Base-by-base conservation (phyloP, 2,888 invertebrate species). In the Matsumyia berberina region DNA sequence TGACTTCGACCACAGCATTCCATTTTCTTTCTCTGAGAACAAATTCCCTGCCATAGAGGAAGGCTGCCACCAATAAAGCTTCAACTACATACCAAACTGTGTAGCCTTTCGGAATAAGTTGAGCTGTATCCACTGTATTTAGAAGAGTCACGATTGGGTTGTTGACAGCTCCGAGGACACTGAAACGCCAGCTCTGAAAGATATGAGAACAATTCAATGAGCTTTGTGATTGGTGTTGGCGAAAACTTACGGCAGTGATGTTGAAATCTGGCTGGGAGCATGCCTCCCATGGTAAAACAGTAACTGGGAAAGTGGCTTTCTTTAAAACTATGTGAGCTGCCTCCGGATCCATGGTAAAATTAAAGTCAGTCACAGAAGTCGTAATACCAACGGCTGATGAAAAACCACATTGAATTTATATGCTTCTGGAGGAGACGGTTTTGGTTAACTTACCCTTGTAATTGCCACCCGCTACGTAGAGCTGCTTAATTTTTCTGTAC, bases 381-480 rank as follows among this genome's bases (percentile, higher is more conserved):
- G 92, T 89, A 88, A 95, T 95, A 11, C 94, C 95, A 44, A 92
- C 89, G 15, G 57, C 95, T 87, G n/a, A n/a, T n/a, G n/a, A n/a
- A n/a, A n/a, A n/a, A n/a, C n/a, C n/a, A n/a, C n/a, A n/a, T n/a
- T n/a, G n/a, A n/a, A n/a, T n/a, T n/a, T n/a, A n/a, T n/a, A n/a
- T n/a, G n/a, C n/a, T n/a, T n/a, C n/a, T n/a, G n/a, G n/a, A n/a
- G n/a, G n/a, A n/a, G n/a, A n/a, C n/a, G n/a, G n/a, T n/a, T n/a
- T n/a, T n/a, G n/a, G n/a, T n/a, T n/a, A n/a, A n/a, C n/a, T n/a
- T n/a, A n/a, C n/a, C n/a, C n/a, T 93, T 92, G 86, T 94, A 93
- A 90, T 96, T 95, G 83, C 97, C 96, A 11, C 96, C 97, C 93
- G 96, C 96, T 1, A 96, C 92, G 88, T 94, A 95, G 44, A 96